A percentile compares a stretch with the other conserved stretches of the same genome.
Conservation (phyloP, 1,140 invertebrate genomes). For the Zaprionus gabonicus region DNA sequence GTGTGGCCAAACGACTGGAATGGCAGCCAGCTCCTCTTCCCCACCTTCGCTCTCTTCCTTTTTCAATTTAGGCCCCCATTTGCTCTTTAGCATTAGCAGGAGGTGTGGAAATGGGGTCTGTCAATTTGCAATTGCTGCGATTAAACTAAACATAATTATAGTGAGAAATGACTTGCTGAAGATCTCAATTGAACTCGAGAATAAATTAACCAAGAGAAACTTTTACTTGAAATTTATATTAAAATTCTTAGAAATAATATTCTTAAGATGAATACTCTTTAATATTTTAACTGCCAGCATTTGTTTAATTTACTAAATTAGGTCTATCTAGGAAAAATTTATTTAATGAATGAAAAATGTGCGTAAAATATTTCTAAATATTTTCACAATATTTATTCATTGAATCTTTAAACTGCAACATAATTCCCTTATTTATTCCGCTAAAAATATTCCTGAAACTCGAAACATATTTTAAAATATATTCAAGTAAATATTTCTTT, state of each 20-base stretch:
- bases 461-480: background rate
- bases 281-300: no score
- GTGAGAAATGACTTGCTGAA: background rate
- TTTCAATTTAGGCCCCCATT: constrained; percentile 60
- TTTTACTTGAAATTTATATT: background rate
- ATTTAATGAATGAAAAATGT: background rate
- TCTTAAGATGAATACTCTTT: background rate
- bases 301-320: no score
- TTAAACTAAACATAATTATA: constrained; percentile 9
- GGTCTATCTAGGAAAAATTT: no score
- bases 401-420: no score
- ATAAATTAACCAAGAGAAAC: background rate
- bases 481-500: background rate
- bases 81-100: constrained; percentile 1
- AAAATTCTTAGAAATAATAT: background rate
- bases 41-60: constrained; percentile 12
- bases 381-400: background rate
- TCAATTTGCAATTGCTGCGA: background rate
- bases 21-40: constrained; percentile 31
- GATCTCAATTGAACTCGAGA: background rate
- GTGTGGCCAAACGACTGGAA: constrained; percentile 40
- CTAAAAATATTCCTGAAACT: background rate
- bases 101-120: background rate
- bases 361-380: background rate
- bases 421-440: no score